Percentiles rank a stretch among this genome's conserved stretches.
Conservation (phyloP, 2,888 invertebrate species). For the Callosobruchus maculatus region DNA sequence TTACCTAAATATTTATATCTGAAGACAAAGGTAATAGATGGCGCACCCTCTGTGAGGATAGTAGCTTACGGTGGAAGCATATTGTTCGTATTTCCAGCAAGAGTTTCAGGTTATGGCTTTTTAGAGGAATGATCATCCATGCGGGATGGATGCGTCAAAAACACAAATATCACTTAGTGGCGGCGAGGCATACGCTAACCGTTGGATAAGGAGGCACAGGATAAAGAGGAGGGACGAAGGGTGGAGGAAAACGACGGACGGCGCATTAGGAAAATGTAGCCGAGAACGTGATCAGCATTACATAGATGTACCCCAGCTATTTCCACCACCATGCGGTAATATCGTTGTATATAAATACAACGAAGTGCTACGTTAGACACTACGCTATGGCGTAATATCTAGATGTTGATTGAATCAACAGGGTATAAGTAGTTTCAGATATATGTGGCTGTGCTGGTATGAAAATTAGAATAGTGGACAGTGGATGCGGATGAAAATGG, state of each 20-base stretch:
- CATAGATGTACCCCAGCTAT: background rate
- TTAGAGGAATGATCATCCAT: constrained; percentile 28
- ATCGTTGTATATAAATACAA: background rate
- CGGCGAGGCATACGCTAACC: constrained; percentile 41
- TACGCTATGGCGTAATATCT: background rate
- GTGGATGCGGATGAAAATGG: too few relatives aligned
- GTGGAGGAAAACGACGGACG: background rate
- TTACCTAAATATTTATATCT: too few relatives aligned
- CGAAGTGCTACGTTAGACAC: background rate
- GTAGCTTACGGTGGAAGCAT: too few relatives aligned
- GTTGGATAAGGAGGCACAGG: constrained; percentile 14
- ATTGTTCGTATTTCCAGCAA: background rate
- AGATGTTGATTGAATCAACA: background rate
- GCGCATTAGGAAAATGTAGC: background rate
- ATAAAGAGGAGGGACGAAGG: background rate
- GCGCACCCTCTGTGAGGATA: too few relatives aligned
- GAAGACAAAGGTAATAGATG: too few relatives aligned
- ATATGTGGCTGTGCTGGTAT: too few relatives aligned
- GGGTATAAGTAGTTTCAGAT: too few relatives aligned
- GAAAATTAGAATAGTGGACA: too few relatives aligned
- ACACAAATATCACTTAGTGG: constrained; percentile 43
- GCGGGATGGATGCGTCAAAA: constrained; percentile 44
- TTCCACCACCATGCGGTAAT: background rate
- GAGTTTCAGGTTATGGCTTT: background rate
- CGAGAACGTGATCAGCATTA: background rate